phyloP scores from a whole-genome alignment of 2,113 vertebrate species.

The Meleagris gallopavo region DNA sequence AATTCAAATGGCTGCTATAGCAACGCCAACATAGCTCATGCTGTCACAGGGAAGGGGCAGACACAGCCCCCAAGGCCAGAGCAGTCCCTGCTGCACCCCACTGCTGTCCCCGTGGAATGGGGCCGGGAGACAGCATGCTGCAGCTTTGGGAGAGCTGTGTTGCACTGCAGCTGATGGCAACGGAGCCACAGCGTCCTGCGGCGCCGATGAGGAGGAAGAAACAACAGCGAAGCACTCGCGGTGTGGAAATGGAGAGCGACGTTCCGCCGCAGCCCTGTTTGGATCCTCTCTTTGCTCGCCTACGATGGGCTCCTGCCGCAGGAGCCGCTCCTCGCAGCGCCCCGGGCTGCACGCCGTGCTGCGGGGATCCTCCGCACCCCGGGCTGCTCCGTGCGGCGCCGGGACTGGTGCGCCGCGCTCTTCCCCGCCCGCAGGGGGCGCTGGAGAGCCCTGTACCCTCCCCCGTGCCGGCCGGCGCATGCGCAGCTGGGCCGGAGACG shows the following conservation, averaged over 20 bases:
- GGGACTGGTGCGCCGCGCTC: too few species aligned
- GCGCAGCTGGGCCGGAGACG: too few species aligned
- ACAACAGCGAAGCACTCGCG: background rate
- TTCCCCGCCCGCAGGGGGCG: background rate
- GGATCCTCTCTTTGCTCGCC: background rate
- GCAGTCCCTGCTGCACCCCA: rapidly evolving
- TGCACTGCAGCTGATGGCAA: background rate
- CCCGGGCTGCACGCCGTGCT: background rate
- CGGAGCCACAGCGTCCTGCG: rapidly evolving
- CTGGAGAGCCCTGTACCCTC: background rate
- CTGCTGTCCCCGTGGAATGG: rapidly evolving
- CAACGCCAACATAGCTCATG: background rate
- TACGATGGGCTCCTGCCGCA: too few species aligned
- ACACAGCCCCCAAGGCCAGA: background rate
- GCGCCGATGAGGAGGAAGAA: background rate
- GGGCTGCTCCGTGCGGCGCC: too few species aligned
- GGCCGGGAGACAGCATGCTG: rapidly evolving
- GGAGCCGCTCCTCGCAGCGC: rapidly evolving
- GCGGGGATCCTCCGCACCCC: too few species aligned
- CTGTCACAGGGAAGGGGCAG: background rate
- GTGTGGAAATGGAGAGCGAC: too few species aligned
- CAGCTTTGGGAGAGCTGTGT: background rate
- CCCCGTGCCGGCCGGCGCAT: too few species aligned
- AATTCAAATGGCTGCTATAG: background rate
- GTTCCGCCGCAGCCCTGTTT: rapidly evolving